Conservation (phyloP, 2,888 invertebrate genomes). For the Stenchaetothrips biformis region DNA sequence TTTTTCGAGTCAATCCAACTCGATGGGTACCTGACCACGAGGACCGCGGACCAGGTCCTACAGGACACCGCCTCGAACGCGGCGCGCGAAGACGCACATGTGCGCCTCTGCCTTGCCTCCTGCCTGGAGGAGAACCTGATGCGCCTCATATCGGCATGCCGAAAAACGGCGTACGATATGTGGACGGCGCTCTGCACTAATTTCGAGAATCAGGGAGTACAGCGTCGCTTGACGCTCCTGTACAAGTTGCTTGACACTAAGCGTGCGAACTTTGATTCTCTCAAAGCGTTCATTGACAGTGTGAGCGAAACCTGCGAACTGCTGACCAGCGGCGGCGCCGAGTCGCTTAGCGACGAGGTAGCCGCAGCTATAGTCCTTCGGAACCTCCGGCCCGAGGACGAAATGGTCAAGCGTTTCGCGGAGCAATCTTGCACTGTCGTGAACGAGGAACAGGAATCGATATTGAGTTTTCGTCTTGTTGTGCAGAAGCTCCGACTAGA, state of each 20-base stretch:
- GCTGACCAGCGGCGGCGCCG: not conserved
- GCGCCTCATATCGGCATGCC: not conserved
- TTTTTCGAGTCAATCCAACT: not conserved
- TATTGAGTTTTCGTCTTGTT: not conserved
- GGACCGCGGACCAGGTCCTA: not conserved
- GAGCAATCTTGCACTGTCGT: not conserved
- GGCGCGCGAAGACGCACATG: not conserved
- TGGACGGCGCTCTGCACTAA: not conserved
- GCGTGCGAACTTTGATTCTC: not conserved
- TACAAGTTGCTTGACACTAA: not conserved
- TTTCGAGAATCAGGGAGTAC: constrained; percentile 8
- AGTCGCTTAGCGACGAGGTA: not conserved
- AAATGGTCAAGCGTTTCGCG: not conserved
- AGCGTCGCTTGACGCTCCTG: not conserved
- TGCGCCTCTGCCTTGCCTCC: not conserved
- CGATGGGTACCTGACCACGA: not conserved
- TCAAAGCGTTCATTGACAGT: not conserved
- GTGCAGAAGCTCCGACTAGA: not conserved
- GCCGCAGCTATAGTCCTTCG: not conserved
- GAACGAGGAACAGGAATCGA: not conserved
- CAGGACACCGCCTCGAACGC: not conserved
- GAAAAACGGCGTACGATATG: not conserved
- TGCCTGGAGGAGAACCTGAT: not conserved
- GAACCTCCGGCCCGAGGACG: constrained; percentile 4
- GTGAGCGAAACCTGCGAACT: not conserved